Evolutionary conservation across 2,797 vertebrate genomes (phyloP), one percentile per base, ranked within the genome.

Genomic region (Poeciliopsis turneri): DNA sequence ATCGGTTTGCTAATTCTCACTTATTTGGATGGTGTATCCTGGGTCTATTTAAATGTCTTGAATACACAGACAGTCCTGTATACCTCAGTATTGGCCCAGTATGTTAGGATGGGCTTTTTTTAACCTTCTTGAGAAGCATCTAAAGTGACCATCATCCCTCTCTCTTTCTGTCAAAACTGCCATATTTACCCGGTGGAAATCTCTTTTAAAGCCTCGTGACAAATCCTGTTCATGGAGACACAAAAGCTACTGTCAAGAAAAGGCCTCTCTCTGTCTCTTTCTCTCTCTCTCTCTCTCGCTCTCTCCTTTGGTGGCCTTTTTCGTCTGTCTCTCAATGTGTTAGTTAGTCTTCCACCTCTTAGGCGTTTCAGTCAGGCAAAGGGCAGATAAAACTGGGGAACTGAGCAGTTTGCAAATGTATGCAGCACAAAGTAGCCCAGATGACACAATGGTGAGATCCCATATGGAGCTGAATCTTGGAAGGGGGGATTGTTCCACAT

Each of bases 211-310:
- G 94, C 93, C 88, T 95, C 88, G 83, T 94, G 93, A 94, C 95
- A 95, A 96, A 96, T 96, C 95, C 93, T 90, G 94, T 95, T 95
- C 92, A 88, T 87, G 61, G 80, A 89, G 88, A 94, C 93, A 94
- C 94, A 95, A 95, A 95, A 94, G 92, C 92, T 92, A 92, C 88
- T 93, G 93, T 94, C 92, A 92, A 83, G 92, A 93, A 90, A 92
- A 93, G 91, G 88, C 90, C 93, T 92, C 90, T 91, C 86, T 89
- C 72, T 92, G 80, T 75, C 82, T 79, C 82, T 41, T 78, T 76
- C 85, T 73, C 82, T n/a, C 80, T 49, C 82, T n/a, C 80, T 49
- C 75, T 75, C 76, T 74, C 86, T 20, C 74, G 66, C 78, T 49
- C 75, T 77, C 78, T 75, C 82, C 82, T 81, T 85, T 81, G 68